Base-by-base conservation (phyloP, 1,140 invertebrate genomes). In the Plectrocnemia conspersa region DNA sequence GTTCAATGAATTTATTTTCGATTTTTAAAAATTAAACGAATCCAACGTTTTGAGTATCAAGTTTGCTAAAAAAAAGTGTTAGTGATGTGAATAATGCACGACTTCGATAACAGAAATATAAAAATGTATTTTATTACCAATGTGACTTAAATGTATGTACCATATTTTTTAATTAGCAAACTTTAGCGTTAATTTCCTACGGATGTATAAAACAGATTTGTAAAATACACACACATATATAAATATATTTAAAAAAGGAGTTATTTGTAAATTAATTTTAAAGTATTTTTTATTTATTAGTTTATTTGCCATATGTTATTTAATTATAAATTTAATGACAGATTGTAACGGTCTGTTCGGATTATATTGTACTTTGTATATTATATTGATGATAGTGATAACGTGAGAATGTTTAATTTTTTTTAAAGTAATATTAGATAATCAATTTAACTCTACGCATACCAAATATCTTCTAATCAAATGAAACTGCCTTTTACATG, bases 401-500 rank as follows among this genome's bases (percentile, higher is more conserved):
- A 29, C 6, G n/a, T 29, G 27, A 7, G n/a, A 29, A 29, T 29
- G 27, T 29, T 7, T n/a, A n/a, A 29, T 7, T 50, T 42, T 33
- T 42, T 42, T 42, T 42, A 15, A 27, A 42, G 13, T 38, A 19
- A 21, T 1, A 42, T 52, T 42, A 19, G 19, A 33, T n/a, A 48
- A 24, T 5, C 15, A 13, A 18, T 35, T 38, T 29, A 44, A 55
- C 15, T 18, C 27, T 38, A 54, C 41, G 36, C 44, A 60, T 60
- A 60, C 58, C 58, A 56, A 60, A 60, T 60, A 60, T 60, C 54
- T 60, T 52, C 58, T 52, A 54, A 59, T 59, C 49, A 59, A 59
- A 40, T 29, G 53, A 59, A 59, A 59, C 22, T 59, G 53, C 58
- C 58, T 59, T 52, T 46, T 47, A 56, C 45, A 38, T 52, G 48